Base-by-base conservation (phyloP, 2,797 vertebrate species). In the Pipistrellus kuhlii region DNA sequence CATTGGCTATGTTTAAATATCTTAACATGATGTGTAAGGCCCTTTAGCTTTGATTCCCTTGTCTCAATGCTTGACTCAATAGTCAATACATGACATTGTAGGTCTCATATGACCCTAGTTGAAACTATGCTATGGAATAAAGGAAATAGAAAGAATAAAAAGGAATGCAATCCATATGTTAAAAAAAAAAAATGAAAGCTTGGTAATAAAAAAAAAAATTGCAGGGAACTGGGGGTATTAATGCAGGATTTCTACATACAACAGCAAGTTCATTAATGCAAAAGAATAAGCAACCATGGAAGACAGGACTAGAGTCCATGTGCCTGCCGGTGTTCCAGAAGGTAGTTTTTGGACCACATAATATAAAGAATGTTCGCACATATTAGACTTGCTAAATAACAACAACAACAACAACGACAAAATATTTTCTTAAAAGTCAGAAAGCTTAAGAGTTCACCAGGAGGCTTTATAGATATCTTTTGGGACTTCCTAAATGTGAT, bases 381-480 rank as follows among this genome's bases (percentile, higher is more conserved):
- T 30, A 66, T n/a, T 44, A 76, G 25, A 64, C 11, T 90, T 90
- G 14, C 6, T 93, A 92, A 92, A 41, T 78, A 66, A 87, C 14
- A 83, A 41, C 5, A 76, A 90, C 14, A 83, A 41, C 3, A 76
- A 5, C 38, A 69, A 41, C 38, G 59, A 41, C 18, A 68, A 68
- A 68, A 68, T n/a, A 35, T 68, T 68, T 68, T 84, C 30, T 77
- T 71, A 44, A 32, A 90, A 32, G 23, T 68, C 41, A 77, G 81
- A 94, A 88, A 92, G 62, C 46, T 90, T 73, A 84, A 80, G 51
- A 90, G 55, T n/a, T 81, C 72, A 77, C 3, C 3, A 87, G 91
- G 27, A 73, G 13, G n/a, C 13, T 83, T 95, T 82, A 57, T 62
- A 27, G 84, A 30, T 76, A 80, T 35, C 44, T 81, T 82, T 32